phyloP scores from a whole-genome alignment of 2,888 invertebrate species.

The Altica lythri region DNA sequence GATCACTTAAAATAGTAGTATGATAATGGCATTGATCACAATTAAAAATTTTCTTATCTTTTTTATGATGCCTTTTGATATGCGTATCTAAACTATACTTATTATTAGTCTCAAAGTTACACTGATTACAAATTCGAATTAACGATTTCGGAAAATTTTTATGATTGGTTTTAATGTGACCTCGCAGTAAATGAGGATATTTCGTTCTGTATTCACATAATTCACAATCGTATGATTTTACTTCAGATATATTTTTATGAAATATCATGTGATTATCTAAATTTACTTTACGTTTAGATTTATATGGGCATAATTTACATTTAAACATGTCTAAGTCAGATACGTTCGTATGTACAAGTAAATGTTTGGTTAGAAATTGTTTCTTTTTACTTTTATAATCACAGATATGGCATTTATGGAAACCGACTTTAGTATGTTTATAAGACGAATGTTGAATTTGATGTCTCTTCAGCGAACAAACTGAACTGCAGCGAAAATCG shows the following conservation, averaged over 20 bases:
- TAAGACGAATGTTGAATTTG: too few relatives aligned
- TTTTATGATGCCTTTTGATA: slow-evolving; percentile 2
- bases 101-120: slow-evolving; percentile 3
- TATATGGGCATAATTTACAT: too few relatives aligned
- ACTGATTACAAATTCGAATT: not conserved
- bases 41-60: not conserved
- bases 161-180: slow-evolving; percentile 8
- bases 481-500: too few relatives aligned
- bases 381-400: too few relatives aligned
- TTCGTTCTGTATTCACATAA: slow-evolving; percentile 12
- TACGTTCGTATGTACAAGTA: too few relatives aligned
- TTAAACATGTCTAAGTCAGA: too few relatives aligned
- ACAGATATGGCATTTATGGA: too few relatives aligned
- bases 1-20: not conserved
- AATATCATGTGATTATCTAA: not conserved
- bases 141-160: slow-evolving; percentile 1
- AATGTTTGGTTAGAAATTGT: too few relatives aligned
- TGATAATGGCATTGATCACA: not conserved
- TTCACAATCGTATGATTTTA: slow-evolving; percentile 8
- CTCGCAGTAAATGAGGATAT: slow-evolving; percentile 11
- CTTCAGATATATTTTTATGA: slow-evolving; percentile 9
- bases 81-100: slow-evolving; percentile 4
- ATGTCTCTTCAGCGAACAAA: too few relatives aligned
- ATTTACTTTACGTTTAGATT: too few relatives aligned
- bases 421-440: too few relatives aligned